These are phyloP conservation scores for Cuniculus paca DNA, from an alignment of 2,797 vertebrate genomes.

Conservation along the genomic window DNA sequence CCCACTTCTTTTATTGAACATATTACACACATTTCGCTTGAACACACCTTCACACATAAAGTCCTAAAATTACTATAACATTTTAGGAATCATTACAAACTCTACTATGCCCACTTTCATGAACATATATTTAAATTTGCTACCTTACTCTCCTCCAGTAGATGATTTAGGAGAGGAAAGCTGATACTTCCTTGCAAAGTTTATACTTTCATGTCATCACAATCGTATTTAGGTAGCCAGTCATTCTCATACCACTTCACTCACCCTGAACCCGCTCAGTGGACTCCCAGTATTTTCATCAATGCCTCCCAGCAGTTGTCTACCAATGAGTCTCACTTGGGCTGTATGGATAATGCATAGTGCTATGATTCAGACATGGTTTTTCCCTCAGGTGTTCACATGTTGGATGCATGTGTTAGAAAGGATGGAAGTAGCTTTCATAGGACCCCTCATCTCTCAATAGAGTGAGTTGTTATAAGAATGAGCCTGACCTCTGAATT, in stretches of 20 bases:
- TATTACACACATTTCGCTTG: neutral
- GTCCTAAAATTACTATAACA: neutral
- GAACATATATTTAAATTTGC: neutral
- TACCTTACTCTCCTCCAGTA: neutral
- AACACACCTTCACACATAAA: neutral
- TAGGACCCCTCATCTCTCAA: neutral
- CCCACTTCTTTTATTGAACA: neutral
- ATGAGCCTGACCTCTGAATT: neutral
- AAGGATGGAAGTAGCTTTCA: neutral
- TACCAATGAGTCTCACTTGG: fast-evolving
- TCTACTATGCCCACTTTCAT: neutral
- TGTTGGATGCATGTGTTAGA: neutral
- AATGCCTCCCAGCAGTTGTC: fast-evolving
- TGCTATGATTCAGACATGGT: neutral
- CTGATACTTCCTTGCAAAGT: neutral
- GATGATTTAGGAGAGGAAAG: too few species aligned
- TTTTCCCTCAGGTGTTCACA: neutral
- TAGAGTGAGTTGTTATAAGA: neutral
- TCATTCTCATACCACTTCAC: neutral
- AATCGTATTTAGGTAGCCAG: neutral
- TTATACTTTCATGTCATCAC: neutral
- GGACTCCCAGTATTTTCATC: neutral
- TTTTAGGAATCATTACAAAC: neutral
- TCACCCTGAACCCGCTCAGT: neutral
- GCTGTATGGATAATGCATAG: fast-evolving